These are phyloP conservation scores for Volucella inflata DNA, from an alignment of 2,888 invertebrate species.

Conservation along the genomic window DNA sequence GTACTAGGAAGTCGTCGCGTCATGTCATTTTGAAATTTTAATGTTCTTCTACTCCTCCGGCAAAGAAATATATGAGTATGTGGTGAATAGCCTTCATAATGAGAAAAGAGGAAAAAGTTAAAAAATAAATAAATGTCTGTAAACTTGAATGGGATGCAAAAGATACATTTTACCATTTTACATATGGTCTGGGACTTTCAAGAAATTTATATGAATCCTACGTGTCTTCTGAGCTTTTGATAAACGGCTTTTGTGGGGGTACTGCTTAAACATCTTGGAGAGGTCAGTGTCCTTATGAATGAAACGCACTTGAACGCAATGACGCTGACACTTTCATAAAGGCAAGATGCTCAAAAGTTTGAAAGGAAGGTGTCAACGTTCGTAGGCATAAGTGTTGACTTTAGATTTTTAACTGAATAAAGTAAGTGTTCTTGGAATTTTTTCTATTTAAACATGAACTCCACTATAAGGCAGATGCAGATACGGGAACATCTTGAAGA, in stretches of 20 bases:
- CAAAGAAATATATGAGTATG: constrained; percentile 7
- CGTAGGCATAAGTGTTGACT: too few species aligned
- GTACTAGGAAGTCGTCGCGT: too few species aligned
- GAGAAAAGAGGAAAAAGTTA: constrained; percentile 23
- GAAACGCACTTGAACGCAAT: not conserved
- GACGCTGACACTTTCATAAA: not conserved
- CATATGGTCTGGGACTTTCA: constrained; percentile 10
- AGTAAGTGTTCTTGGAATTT: too few species aligned
- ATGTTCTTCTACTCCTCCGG: constrained; percentile 19
- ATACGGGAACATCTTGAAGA: too few species aligned
- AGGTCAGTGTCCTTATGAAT: not conserved
- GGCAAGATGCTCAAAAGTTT: too few species aligned
- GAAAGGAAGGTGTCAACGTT: too few species aligned
- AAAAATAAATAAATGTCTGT: not conserved
- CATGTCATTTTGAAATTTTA: constrained; percentile 34
- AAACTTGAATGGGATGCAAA: constrained; percentile 20
- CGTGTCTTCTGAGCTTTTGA: not conserved
- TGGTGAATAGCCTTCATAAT: constrained; percentile 48
- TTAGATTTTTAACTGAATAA: too few species aligned
- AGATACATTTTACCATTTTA: not conserved
- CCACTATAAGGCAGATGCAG: too few species aligned
- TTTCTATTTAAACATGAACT: too few species aligned
- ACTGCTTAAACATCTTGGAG: not conserved
- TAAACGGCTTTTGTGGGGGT: not conserved
- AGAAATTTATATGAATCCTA: not conserved